Evolutionary conservation across 2,888 invertebrate species (phyloP), one percentile per base, ranked within the genome.

Genomic region (Dolomedes plantarius): DNA sequence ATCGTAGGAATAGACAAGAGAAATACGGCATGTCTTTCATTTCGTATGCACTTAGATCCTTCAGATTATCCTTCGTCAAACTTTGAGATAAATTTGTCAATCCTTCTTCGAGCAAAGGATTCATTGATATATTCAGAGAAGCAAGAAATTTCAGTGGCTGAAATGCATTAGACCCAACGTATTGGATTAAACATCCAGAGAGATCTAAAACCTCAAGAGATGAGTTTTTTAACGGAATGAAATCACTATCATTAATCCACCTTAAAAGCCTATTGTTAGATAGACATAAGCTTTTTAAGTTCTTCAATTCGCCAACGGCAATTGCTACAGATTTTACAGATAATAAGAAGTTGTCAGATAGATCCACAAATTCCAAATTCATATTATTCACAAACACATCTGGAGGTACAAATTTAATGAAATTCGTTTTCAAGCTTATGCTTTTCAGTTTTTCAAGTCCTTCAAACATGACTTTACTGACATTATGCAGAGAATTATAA

Each of bases 41-140:
- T 1, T 69, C 39, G 16, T 23, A 27, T 1, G n/a, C 36, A n/a
- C 50, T 11, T 11, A 77, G 41, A 16, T 56, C 50, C 56, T n/a
- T 36, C 16, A 77, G 23, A 3, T 16, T 32, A 9, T 32, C n/a
- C 27, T 19, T 19, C 13, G 27, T 13, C 19, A 77, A 39, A 7
- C 56, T 56, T 1, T 31, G 0, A 23, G 39, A 39, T 9, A 77
- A 56, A 39, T 69, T 77, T 56, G 27, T 31, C 23, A 77, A 6
- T 9, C 46, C 77, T 9, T 16, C 1, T n/a, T 50, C 50, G 0
- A n/a, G 16, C 13, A 77, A 9, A 23, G 13, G 28, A 56, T 68
- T 77, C 5, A 2, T 7, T 5, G 77, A 77, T 1, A 77, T 27
- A 50, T 68, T 56, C 13, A 77, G 32, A 9, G 56, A 68, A 56